Conservation (phyloP, 2,888 invertebrate species). For the Physocephala rufipes region DNA sequence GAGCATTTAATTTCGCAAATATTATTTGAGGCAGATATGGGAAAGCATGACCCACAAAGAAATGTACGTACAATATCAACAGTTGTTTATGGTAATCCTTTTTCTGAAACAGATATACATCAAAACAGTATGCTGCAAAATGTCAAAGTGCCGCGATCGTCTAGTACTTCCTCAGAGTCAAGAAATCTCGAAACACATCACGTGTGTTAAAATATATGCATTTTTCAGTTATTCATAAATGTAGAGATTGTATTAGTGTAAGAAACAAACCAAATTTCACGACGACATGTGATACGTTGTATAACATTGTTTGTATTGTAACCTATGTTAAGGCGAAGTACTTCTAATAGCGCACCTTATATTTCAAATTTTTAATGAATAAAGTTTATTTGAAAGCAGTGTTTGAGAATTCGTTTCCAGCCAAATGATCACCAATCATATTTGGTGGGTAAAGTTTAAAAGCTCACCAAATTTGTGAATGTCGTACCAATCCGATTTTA, state of each 20-base stretch:
- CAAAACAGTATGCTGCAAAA: background rate
- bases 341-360: too few species aligned
- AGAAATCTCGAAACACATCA: background rate
- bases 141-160: background rate
- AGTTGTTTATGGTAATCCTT: background rate
- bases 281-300: too few species aligned
- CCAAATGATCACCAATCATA: too few species aligned
- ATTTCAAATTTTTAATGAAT: too few species aligned
- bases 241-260: background rate
- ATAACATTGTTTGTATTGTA: too few species aligned
- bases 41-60: constrained; percentile 15
- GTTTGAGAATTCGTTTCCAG: too few species aligned
- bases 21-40: constrained; percentile 27
- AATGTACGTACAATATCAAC: background rate
- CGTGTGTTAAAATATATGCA: background rate
- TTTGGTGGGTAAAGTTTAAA: too few species aligned
- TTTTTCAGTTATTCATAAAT: background rate
- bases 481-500: too few species aligned
- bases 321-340: too few species aligned
- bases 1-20: constrained; percentile 18
- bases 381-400: too few species aligned
- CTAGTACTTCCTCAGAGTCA: background rate
- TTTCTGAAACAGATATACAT: background rate
- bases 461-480: too few species aligned
- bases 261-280: too few species aligned